Base-by-base conservation (phyloP, 2,888 invertebrate species). In the Aporophyla nigra region DNA sequence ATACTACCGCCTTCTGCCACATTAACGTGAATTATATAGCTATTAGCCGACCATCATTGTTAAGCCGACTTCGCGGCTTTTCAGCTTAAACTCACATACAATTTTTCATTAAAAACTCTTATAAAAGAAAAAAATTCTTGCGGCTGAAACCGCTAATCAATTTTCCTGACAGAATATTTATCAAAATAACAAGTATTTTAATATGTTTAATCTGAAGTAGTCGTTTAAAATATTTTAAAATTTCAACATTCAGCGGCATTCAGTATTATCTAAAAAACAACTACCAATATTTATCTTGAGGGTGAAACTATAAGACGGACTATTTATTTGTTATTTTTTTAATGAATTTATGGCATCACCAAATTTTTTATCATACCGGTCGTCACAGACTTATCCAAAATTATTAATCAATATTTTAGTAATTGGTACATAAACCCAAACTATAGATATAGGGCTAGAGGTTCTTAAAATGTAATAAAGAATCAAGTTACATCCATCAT, bases 1-100 rank as follows among this genome's bases (percentile, higher is more conserved):
- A 80, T 75, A 73, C 66, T 71, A 70, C 74, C 58, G 62, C 54
- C 68, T 72, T 73, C 40, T 75, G 75, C 74, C 78, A 77, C 73
- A 78, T 78, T 86, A 82, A 71, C 65, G 24, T 86, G 74, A 78
- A 82, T 86, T 86, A 86, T 78, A 74, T 61, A 82, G 59, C 83
- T 71, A 59, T 86, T 86, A 74, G 54, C 73, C 62, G 21, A 69
- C 74, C 72, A 61, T 78, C 62, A 73, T 65, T 61, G 71, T 68
- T 68, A 69, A 74, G 59, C 77, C 40, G 46, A 62, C 63, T 67
- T 70, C 27, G 56, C 54, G 59, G 66, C 73, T 72, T 75, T 58
- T 49, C n/a, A 65, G 65, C 70, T 71, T 84, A 56, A 40, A 67
- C 68, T 24, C 56, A 65, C 24, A 27, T 19, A 46, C 66, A 54